Evolutionary conservation across 2,113 vertebrate species (phyloP).

Genomic region (Sprattus sprattus): DNA sequence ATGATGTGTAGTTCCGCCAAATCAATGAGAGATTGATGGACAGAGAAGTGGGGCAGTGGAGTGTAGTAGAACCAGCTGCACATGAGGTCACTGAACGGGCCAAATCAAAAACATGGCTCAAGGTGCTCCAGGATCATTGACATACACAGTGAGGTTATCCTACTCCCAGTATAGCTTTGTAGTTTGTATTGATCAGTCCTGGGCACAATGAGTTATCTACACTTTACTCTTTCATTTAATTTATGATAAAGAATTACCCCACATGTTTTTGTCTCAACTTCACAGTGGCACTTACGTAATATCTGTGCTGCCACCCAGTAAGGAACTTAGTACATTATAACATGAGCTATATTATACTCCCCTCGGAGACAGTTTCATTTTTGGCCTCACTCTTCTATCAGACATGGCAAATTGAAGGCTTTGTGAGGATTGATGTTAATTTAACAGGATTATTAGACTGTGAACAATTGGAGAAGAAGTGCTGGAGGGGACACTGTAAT

Average conservation of each 20-base stretch:
- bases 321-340: not conserved
- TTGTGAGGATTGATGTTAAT: conserved; percentile 37
- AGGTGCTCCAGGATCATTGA: not conserved
- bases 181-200: not conserved
- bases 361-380: not conserved
- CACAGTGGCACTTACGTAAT: not conserved
- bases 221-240: not conserved
- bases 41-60: not conserved
- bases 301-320: not conserved
- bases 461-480: not conserved
- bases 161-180: not conserved
- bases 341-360: not conserved
- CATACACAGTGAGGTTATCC: not conserved
- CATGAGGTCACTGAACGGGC: not conserved
- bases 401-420: not conserved
- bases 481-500: conserved; percentile 57
- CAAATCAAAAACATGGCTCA: not conserved
- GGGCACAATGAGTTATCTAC: not conserved
- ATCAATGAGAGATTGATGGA: not conserved
- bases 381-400: not conserved
- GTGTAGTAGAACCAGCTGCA: not conserved
- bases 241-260: not conserved
- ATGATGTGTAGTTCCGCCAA: not conserved
- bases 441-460: conserved; percentile 8
- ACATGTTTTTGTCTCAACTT: not conserved